Evolutionary conservation across 2,888 invertebrate genomes (phyloP).

Genomic region (Leucoptera coffeella): DNA sequence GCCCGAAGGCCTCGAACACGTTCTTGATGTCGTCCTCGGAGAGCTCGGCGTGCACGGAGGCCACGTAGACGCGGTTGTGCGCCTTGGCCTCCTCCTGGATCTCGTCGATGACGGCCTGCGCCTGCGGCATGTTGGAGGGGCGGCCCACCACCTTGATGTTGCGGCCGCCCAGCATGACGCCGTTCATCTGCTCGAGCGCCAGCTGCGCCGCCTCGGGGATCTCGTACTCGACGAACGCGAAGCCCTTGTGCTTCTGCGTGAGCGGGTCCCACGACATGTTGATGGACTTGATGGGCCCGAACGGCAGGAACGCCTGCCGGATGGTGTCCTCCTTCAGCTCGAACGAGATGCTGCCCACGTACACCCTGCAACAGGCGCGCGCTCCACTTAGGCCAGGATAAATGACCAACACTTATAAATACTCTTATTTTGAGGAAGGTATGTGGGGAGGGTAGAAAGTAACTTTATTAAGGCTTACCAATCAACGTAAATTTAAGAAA

Average conservation of each 20-base stretch:
- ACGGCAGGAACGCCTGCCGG: constrained; percentile 91
- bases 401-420: no score
- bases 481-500: no score
- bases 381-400: no score
- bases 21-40: constrained; percentile 96
- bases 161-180: constrained; percentile 91
- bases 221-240: constrained; percentile 99
- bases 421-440: no score
- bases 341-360: constrained; percentile 99
- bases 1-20: constrained; percentile 98
- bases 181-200: constrained; percentile 99
- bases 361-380: constrained; percentile 87
- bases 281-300: constrained; percentile 99
- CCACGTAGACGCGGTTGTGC: constrained; percentile 96
- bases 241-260: constrained; percentile 99
- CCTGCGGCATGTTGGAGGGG: constrained; percentile 98
- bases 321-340: constrained; percentile 99
- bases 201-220: constrained; percentile 98
- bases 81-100: constrained; percentile 97
- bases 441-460: no score
- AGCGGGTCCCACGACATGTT: constrained; percentile 99
- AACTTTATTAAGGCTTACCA: no score
- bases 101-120: constrained; percentile 98
- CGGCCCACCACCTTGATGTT: constrained; percentile 69
- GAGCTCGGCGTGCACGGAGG: constrained; percentile 95